phyloP scores from a whole-genome alignment of 2,797 vertebrate genomes.

The Xenops minutus region DNA sequence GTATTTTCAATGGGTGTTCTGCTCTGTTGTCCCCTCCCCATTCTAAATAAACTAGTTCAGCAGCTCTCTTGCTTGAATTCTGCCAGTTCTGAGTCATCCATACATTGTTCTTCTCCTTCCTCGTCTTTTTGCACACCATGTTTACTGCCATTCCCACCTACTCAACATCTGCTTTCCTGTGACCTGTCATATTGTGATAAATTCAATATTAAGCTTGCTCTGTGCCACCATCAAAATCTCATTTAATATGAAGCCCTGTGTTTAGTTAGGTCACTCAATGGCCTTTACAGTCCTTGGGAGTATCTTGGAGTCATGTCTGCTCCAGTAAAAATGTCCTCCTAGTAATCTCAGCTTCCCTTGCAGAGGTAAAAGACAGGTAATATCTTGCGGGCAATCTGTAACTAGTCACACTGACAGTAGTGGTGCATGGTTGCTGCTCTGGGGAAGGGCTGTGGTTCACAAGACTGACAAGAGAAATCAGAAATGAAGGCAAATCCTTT shows the following conservation, averaged over 20 bases:
- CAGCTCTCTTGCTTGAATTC: background rate
- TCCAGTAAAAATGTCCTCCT: background rate
- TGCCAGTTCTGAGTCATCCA: background rate
- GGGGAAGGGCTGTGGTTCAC: background rate
- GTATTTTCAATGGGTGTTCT: background rate
- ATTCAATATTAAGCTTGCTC: background rate
- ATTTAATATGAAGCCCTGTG: background rate
- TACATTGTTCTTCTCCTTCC: background rate
- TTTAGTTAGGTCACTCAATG: background rate
- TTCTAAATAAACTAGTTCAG: background rate
- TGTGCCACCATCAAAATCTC: background rate
- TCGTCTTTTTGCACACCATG: background rate
- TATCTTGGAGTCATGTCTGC: background rate
- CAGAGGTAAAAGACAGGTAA: background rate
- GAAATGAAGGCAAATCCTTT: slow-evolving; percentile 5
- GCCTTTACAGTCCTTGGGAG: background rate
- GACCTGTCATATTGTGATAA: background rate
- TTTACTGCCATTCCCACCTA: background rate
- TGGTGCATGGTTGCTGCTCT: background rate
- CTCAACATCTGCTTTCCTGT: background rate
- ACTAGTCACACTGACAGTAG: background rate
- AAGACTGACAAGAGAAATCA: background rate
- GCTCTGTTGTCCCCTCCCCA: background rate
- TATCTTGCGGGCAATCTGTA: background rate
- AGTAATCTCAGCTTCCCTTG: background rate